Evolutionary conservation across 1,140 invertebrate genomes (phyloP), one percentile per base, ranked within the genome.

Genomic region (Pogonognathellus flavescens): DNA sequence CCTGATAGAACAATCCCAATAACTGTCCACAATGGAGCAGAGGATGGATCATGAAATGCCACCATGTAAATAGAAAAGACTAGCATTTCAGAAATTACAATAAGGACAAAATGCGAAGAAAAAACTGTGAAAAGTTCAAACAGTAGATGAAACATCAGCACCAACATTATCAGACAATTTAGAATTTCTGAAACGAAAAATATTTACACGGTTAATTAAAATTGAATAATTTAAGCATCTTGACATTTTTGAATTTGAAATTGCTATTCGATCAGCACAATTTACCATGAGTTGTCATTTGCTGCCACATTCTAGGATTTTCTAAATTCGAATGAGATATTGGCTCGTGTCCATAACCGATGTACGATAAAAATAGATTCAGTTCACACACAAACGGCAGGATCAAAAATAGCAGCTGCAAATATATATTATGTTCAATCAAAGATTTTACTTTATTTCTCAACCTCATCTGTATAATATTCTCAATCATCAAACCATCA

Each of bases 61-160:
- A 76, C 14, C 6, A 76, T 13, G 70, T 50, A 76, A 7, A 76
- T 76, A 7, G 31, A 16, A 14, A 76, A 76, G n/a, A 76, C 70
- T n/a, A 76, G 41, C 70, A 76, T 76, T 50, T 76, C 70, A 10
- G 70, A 76, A 16, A 49, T 50, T 10, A 76, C 41, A 0, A 76
- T 50, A 31, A 49, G 41, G 1, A 50, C 0, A 10, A 76, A 76
- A 50, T 76, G 41, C 0, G 70, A 0, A n/a, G 70, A 76, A 31
- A 76, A 76, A 4, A 76, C 14, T 49, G 70, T 76, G 31, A 50
- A 50, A 14, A 76, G n/a, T n/a, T 76, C 70, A 50, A 76, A 76
- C 0, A 76, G 9, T 7, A 76, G 4, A 31, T 76, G 70, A 10
- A 76, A 76, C 70, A 76, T 76, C 0, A 76, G 18, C 41, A 76